Base-by-base conservation (phyloP, 1,140 invertebrate genomes). In the Batillaria attramentaria region DNA sequence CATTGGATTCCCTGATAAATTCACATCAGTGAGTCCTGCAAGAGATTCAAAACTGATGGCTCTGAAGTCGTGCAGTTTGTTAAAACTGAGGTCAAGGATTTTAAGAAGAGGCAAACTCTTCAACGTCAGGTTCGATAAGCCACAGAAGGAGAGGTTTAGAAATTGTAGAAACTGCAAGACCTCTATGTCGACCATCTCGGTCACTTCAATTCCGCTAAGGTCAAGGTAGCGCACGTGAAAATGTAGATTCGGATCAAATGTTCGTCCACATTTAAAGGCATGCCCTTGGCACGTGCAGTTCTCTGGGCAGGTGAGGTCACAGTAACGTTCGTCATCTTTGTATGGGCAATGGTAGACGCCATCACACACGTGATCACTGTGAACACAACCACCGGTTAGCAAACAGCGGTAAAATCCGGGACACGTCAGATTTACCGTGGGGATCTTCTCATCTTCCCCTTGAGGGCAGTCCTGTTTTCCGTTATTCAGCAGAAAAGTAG, bases 1-100 rank as follows among this genome's bases (percentile, higher is more conserved):
- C n/a, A n/a, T n/a, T 16, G 68, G n/a, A 42, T 83, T 82, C 8
- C 70, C 65, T 43, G 77, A 57, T 1, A 82, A 28, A 65, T 80
- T 72, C 13, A 83, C 50, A 50, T 43, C 35, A 35, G 33, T 54
- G 2, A 82, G 46, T 41, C 46, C 31, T 3, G 35, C n/a, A 1
- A 81, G 31, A 1, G 1, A 2, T 13, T 16, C 24, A 69, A 81
- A 76, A 1, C 60, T 50, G 24, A 79, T 41, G n/a, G 72, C 31
- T n/a, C 24, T 39, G 31, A 81, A 65, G 2, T 16, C 39, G 3
- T 24, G 3, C 37, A 81, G 50, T 10, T 66, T 16, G 5, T 79
- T 79, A 35, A 24, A 31, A 20, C 78, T 79, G 5, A 65, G 20
- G 62, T 79, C 72, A 20, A 74, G 54, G n/a, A 68, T 74, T 66